These are phyloP conservation scores for Psilopsiagon aymara DNA, from an alignment of 2,113 vertebrate genomes.

Conservation along the genomic window DNA sequence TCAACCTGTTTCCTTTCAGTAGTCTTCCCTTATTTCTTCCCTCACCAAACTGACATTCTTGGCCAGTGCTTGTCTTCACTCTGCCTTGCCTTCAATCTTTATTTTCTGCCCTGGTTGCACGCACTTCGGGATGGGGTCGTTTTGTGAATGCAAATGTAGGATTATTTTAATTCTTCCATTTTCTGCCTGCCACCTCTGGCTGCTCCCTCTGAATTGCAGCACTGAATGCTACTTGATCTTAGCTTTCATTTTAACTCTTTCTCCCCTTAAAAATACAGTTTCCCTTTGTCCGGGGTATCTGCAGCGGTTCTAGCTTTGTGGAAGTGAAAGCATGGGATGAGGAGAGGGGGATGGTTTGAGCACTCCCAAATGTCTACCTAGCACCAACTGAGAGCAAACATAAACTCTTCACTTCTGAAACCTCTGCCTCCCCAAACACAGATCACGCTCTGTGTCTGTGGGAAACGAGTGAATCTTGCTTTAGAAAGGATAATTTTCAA, in stretches of 20 bases:
- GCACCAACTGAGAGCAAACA: background rate
- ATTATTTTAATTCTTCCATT: constrained; percentile 47
- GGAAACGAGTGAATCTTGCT: background rate
- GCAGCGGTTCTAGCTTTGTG: background rate
- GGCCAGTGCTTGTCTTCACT: background rate
- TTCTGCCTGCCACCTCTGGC: constrained; percentile 48
- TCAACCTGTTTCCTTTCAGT: background rate
- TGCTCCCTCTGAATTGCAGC: constrained; percentile 25
- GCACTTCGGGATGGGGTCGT: background rate
- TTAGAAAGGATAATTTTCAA: background rate
- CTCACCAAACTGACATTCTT: background rate
- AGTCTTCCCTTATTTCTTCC: background rate
- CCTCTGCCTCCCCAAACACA: background rate
- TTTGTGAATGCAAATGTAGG: constrained; percentile 43
- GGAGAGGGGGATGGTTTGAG: background rate
- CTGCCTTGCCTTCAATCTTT: background rate
- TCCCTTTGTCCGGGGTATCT: background rate
- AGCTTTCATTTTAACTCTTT: background rate
- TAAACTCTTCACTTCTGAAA: background rate
- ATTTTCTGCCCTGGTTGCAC: background rate
- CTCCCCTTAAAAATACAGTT: constrained; percentile 19
- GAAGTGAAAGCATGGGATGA: background rate
- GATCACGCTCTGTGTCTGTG: background rate
- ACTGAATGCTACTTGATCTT: background rate
- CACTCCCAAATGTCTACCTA: background rate